Evolutionary conservation across 2,797 vertebrate genomes (phyloP).

Genomic region (Hypotaenidia okinawae): DNA sequence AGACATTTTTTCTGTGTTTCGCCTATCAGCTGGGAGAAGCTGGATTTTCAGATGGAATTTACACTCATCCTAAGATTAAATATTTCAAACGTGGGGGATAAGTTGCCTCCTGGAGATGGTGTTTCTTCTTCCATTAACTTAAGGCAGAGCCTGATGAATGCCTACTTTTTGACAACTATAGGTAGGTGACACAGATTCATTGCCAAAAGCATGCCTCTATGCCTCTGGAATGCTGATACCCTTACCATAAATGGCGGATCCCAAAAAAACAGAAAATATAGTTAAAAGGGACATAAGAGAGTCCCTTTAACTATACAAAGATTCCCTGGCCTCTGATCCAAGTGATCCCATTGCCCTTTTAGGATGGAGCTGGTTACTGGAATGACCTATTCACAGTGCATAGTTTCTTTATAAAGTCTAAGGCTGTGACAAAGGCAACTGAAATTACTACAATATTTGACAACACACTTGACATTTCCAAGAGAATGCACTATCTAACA

Average conservation of each 20-base stretch:
- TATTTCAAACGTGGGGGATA: accelerated
- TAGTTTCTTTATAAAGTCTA: not conserved
- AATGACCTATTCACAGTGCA: not conserved
- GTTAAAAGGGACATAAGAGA: not conserved
- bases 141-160: not conserved
- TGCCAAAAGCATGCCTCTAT: not conserved
- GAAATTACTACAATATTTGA: conserved; percentile 46
- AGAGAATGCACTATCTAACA: not conserved
- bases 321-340: not conserved
- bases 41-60: not conserved
- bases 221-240: not conserved
- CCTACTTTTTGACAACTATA: not conserved
- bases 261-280: not conserved
- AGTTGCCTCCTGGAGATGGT: not conserved
- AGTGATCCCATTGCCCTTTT: not conserved
- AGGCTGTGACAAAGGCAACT: conserved; percentile 1
- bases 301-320: not conserved
- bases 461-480: conserved; percentile 49
- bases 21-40: not conserved
- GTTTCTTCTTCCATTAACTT: not conserved
- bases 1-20: not conserved
- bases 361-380: not conserved
- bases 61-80: not conserved
- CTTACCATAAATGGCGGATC: not conserved
- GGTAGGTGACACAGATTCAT: not conserved